Base-by-base conservation (phyloP, 2,888 invertebrate species). In the Rhorus exstirpatorius region DNA sequence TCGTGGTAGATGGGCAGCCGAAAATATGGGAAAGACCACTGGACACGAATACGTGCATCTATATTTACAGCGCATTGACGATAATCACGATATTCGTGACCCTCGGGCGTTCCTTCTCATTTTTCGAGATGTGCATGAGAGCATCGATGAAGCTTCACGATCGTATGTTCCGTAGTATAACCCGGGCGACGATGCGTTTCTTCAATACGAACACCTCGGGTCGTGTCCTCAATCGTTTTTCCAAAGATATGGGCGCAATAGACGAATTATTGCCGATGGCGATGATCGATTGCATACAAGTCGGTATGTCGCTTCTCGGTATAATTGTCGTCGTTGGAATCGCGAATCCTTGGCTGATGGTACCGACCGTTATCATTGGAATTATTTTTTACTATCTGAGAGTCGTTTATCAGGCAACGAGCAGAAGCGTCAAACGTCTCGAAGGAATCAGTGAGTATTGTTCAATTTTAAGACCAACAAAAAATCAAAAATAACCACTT, bases 171-270 rank as follows among this genome's bases (percentile, higher is more conserved):
- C 93, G 94, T n/a, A 94, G 96, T 31, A 95, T 98, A 19, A 96
- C 97, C 1, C 94, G 96, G 17, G 96, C 97, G 0, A 96, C 97
- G 0, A 97, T 98, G 95, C 94, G 95, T 21, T 98, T 98, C 93
- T 98, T 98, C 93, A 97, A 98, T 90, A 95, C 95, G 2, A 98
- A 98, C 93, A 97, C 97, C 0, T 96, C 96, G 0, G 97, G 97
- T 0, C 93, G 97, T 58, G 96, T 98, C 87, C 93, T 98, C 58
- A 98, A 98, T 93, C 94, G 98, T 24, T 98, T 98, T 93, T 97
- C 98, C 0, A 98, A 98, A 92, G 98, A 98, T 89, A 96, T 97
- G 94, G 97, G 95, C 0, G 94, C 95, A 0, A 95, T 96, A 0
- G 96, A 96, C 86, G 96, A 96, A 88, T 92, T 95, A 6, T 86